Percentiles rank a stretch among this genome's conserved stretches.
Conservation (phyloP, 2,797 vertebrate genomes). For the Triplophysa bombifrons region DNA sequence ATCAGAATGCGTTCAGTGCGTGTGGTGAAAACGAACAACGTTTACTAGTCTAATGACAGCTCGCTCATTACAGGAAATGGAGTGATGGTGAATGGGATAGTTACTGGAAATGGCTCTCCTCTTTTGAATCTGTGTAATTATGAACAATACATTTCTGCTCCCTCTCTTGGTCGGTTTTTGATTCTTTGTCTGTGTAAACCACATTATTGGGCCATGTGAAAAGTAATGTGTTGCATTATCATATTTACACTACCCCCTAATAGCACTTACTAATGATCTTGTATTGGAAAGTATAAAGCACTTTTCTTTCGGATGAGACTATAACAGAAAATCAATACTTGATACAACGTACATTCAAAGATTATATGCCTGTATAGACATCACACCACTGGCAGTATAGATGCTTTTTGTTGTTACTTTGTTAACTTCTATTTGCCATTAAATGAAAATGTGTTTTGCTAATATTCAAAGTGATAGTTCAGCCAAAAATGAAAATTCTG, state of each 20-base stretch:
- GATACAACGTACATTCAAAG: too few species aligned
- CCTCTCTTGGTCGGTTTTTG: not conserved
- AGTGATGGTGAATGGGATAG: conserved; percentile 1
- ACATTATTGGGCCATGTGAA: not conserved
- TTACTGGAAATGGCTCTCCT: conserved; percentile 30
- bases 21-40: conserved; percentile 11
- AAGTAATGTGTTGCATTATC: not conserved
- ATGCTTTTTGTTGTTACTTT: too few species aligned
- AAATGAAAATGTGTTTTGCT: too few species aligned
- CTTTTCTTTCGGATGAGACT: not conserved
- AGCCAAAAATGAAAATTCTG: too few species aligned
- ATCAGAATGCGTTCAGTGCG: not conserved
- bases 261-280: not conserved
- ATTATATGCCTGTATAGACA: too few species aligned
- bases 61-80: conserved; percentile 25
- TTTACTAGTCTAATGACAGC: conserved; percentile 13
- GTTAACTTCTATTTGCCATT: too few species aligned
- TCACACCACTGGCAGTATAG: too few species aligned
- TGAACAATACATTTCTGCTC: conserved; percentile 21
- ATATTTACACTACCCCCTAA: not conserved
- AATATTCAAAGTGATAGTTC: too few species aligned
- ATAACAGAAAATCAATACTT: not conserved
- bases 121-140: conserved; percentile 32
- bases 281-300: not conserved
- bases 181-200: conserved; percentile 8